Conservation (phyloP, 2,797 vertebrate genomes). For the Scarus forsteni region DNA sequence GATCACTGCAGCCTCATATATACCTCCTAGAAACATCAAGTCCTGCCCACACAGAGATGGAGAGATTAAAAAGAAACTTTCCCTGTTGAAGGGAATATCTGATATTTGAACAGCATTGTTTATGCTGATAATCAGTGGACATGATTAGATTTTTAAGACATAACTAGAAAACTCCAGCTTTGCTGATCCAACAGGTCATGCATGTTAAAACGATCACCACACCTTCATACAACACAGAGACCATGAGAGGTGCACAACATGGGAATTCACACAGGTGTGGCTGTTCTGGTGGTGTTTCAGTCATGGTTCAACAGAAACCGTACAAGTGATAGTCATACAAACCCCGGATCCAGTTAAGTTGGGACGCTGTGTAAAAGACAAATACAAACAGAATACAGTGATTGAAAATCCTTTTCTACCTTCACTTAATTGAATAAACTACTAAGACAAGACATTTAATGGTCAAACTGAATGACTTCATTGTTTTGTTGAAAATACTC, state of each 20-base stretch:
- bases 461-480: no score
- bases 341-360: no score
- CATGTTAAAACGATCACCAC: neutral
- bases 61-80: slow-evolving; percentile 9
- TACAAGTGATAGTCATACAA: no score
- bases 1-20: slow-evolving; percentile 35
- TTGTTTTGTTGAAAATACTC: no score
- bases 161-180: neutral
- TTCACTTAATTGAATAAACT: no score
- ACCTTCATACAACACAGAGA: neutral
- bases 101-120: no score
- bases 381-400: no score
- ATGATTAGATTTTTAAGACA: neutral
- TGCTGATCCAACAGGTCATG: neutral
- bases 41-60: neutral
- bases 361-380: no score
- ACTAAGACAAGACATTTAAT: no score
- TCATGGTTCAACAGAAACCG: no score
- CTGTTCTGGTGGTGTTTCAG: neutral
- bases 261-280: slow-evolving; percentile 10
- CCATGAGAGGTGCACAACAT: slow-evolving; percentile 1
- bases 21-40: slow-evolving; percentile 18
- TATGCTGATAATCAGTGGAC: neutral
- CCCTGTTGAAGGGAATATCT: neutral
- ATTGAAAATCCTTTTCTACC: no score